Evolutionary conservation across 2,113 vertebrate species (phyloP).

Genomic region (Hepsetus odoe): DNA sequence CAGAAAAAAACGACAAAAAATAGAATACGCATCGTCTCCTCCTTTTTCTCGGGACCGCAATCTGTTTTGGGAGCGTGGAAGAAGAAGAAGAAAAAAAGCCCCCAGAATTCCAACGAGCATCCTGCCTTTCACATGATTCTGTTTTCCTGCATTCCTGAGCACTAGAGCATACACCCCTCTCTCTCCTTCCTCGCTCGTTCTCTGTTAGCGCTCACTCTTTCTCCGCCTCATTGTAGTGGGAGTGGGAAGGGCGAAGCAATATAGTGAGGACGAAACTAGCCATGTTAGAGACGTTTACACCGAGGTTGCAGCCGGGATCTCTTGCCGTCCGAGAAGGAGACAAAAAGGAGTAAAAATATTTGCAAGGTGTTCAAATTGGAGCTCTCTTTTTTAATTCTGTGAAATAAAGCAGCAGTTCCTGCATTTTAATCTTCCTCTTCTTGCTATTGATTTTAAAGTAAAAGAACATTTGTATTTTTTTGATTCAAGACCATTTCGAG

Average conservation of each 20-base stretch:
- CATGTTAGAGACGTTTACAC: background rate
- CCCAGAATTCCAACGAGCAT: slow-evolving; percentile 54
- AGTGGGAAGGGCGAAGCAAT: background rate
- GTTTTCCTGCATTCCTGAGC: slow-evolving; percentile 61
- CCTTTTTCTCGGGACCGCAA: slow-evolving; percentile 29
- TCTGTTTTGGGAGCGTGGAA: slow-evolving; percentile 31
- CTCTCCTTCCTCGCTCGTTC: slow-evolving; percentile 6
- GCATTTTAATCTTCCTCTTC: too few species aligned
- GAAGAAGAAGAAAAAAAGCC: slow-evolving; percentile 17
- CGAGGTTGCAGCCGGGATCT: background rate
- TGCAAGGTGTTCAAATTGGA: too few species aligned
- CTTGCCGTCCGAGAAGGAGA: background rate
- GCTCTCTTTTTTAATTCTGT: too few species aligned
- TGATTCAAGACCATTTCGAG: too few species aligned
- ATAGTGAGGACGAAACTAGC: background rate
- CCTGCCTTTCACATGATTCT: slow-evolving; percentile 61
- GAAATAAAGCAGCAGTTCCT: too few species aligned
- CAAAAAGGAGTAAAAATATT: background rate
- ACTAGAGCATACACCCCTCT: slow-evolving; percentile 28
- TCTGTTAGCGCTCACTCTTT: background rate
- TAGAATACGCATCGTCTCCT: slow-evolving; percentile 4
- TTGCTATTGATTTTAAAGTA: too few species aligned
- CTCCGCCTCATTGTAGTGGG: background rate
- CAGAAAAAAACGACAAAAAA: background rate
- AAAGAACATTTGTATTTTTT: too few species aligned